phyloP scores from a whole-genome alignment of 2,888 invertebrate species.

The Parnassius smintheus region DNA sequence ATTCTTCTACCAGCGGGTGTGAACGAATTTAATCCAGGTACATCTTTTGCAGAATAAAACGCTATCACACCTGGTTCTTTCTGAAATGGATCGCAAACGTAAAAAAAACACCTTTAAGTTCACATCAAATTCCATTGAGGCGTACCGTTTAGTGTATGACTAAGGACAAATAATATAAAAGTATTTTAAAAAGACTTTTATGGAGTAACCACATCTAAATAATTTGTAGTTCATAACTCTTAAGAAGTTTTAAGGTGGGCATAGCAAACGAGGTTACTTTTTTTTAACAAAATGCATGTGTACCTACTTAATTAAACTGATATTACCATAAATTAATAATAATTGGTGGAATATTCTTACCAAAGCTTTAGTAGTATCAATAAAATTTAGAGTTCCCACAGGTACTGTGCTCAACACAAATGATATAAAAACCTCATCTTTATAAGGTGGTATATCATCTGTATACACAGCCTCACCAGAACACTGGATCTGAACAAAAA shows the following conservation, averaged over 20 bases:
- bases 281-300: too few relatives aligned
- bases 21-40: slow-evolving; percentile 84
- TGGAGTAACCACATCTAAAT: too few relatives aligned
- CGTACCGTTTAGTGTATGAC: too few relatives aligned
- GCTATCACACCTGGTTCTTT: slow-evolving; percentile 83
- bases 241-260: too few relatives aligned
- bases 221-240: too few relatives aligned
- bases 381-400: slow-evolving; percentile 75
- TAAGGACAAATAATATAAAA: too few relatives aligned
- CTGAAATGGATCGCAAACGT: slow-evolving; percentile 46
- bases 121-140: too few relatives aligned
- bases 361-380: slow-evolving; percentile 83
- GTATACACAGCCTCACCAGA: slow-evolving; percentile 85
- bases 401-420: slow-evolving; percentile 82
- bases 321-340: too few relatives aligned
- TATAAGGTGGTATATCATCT: slow-evolving; percentile 81
- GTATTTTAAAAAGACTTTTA: too few relatives aligned
- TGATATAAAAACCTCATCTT: slow-evolving; percentile 83
- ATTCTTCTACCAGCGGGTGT: slow-evolving; percentile 41
- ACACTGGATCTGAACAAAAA: slow-evolving; percentile 67
- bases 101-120: too few relatives aligned
- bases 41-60: slow-evolving; percentile 83
- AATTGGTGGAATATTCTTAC: slow-evolving; percentile 57
- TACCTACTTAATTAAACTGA: too few relatives aligned
- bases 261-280: too few relatives aligned